Evolutionary conservation across 2,888 invertebrate genomes (phyloP).

Genomic region (Agonopterix heracliana): DNA sequence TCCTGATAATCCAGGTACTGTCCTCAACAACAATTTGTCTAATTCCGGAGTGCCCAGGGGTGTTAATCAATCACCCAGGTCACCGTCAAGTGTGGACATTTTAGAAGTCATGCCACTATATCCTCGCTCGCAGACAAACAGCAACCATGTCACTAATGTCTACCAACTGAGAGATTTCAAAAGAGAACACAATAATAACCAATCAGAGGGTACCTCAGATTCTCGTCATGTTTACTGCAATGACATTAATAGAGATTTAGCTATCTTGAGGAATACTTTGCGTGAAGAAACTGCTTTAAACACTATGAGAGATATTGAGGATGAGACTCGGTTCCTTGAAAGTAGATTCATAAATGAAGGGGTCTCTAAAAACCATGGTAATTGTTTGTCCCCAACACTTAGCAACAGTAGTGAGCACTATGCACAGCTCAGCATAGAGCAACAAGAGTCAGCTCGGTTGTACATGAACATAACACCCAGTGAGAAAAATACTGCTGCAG

Average conservation of each 20-base stretch:
- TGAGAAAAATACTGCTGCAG: slow-evolving; percentile 29
- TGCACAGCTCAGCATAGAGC: slow-evolving; percentile 59
- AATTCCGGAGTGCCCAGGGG: slow-evolving; percentile 31
- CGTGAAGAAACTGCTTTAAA: slow-evolving; percentile 51
- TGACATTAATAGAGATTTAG: slow-evolving; percentile 63
- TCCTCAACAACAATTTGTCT: slow-evolving; percentile 38
- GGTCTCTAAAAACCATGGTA: slow-evolving; percentile 23
- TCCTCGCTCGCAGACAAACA: slow-evolving; percentile 49
- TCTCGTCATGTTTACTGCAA: slow-evolving; percentile 57
- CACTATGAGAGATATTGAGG: slow-evolving; percentile 59
- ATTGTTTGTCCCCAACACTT: slow-evolving; percentile 55
- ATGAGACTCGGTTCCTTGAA: slow-evolving; percentile 54
- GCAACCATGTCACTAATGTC: slow-evolving; percentile 68
- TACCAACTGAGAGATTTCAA: slow-evolving; percentile 76
- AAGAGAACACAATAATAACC: slow-evolving; percentile 70
- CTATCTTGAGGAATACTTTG: slow-evolving; percentile 53
- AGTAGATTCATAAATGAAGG: slow-evolving; percentile 48
- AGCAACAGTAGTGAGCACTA: slow-evolving; percentile 69
- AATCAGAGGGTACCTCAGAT: slow-evolving; percentile 39
- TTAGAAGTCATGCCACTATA: slow-evolving; percentile 73
- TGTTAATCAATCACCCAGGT: slow-evolving; percentile 57
- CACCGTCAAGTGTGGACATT: slow-evolving; percentile 74
- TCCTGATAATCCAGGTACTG: slow-evolving; percentile 34
- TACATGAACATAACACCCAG: slow-evolving; percentile 64
- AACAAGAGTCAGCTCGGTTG: slow-evolving; percentile 48